phyloP scores from a whole-genome alignment of 2,797 vertebrate species.

The Chelonia mydas region DNA sequence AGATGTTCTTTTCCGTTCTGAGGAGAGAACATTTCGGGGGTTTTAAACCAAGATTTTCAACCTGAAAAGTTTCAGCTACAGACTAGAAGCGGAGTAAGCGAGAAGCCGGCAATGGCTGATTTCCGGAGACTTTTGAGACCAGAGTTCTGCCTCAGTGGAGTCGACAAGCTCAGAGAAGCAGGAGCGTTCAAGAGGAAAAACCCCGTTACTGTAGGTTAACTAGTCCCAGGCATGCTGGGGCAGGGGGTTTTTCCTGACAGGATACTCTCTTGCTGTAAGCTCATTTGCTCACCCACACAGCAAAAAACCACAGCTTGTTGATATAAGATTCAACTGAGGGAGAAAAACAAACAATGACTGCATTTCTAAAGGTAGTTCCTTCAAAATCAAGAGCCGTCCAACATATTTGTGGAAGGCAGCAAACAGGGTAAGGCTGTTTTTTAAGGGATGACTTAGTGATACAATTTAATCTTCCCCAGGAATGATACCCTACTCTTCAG shows the following conservation, averaged over 20 bases:
- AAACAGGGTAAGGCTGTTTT: neutral
- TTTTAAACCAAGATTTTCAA: neutral
- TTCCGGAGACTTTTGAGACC: neutral
- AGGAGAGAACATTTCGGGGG: accelerated
- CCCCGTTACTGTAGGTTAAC: neutral
- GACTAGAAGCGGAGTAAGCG: neutral
- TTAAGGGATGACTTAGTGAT: neutral
- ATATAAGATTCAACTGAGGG: accelerated
- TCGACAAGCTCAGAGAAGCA: neutral
- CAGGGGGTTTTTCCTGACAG: neutral
- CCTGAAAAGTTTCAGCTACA: neutral
- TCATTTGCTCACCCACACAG: neutral
- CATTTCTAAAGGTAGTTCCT: neutral
- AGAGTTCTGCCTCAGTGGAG: neutral
- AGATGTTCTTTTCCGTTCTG: neutral
- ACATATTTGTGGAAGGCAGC: accelerated
- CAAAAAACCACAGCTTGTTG: neutral
- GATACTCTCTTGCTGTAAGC: neutral
- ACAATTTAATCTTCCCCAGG: neutral
- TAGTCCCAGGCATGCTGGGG: neutral
- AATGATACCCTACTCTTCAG: neutral
- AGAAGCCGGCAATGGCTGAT: neutral
- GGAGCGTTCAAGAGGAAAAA: neutral
- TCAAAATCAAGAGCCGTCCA: neutral
- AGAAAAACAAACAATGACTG: accelerated